Evolutionary conservation across 2,797 vertebrate genomes (phyloP).

Genomic region (Carcharodon carcharias): DNA sequence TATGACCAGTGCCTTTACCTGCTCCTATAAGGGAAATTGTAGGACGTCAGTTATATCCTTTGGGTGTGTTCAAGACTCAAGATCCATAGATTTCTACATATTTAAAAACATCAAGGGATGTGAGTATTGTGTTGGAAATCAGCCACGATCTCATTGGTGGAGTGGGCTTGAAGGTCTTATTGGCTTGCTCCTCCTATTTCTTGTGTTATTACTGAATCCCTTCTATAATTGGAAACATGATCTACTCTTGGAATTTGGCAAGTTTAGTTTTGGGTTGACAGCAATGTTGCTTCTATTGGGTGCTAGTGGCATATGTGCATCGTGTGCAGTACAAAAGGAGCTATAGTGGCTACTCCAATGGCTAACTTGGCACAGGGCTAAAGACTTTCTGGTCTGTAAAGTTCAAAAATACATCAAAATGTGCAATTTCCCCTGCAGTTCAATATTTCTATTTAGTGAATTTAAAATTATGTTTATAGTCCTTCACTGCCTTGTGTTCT

Average conservation of each 20-base stretch:
- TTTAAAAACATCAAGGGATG: no score
- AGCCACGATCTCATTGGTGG: no score
- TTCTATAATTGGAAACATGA: not conserved
- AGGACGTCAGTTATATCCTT: not conserved
- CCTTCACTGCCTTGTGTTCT: not conserved
- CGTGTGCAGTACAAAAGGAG: not conserved
- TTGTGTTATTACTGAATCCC: no score
- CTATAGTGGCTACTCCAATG: not conserved
- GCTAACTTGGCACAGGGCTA: not conserved
- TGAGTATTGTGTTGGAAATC: no score
- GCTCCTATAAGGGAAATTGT: not conserved
- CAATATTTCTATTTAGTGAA: not conserved
- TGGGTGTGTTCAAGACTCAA: no score
- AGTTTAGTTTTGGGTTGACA: not conserved
- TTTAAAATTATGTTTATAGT: not conserved
- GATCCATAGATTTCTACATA: no score
- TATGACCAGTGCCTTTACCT: not conserved
- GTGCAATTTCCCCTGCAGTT: not conserved
- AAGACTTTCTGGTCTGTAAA: not conserved
- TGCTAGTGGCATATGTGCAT: no score
- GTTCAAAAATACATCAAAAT: not conserved
- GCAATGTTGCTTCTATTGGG: not conserved
- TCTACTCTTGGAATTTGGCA: not conserved
- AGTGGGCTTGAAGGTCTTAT: no score
- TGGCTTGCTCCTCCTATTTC: no score